phyloP scores from a whole-genome alignment of 2,113 vertebrate species.

The Nyctereutes procyonoides region DNA sequence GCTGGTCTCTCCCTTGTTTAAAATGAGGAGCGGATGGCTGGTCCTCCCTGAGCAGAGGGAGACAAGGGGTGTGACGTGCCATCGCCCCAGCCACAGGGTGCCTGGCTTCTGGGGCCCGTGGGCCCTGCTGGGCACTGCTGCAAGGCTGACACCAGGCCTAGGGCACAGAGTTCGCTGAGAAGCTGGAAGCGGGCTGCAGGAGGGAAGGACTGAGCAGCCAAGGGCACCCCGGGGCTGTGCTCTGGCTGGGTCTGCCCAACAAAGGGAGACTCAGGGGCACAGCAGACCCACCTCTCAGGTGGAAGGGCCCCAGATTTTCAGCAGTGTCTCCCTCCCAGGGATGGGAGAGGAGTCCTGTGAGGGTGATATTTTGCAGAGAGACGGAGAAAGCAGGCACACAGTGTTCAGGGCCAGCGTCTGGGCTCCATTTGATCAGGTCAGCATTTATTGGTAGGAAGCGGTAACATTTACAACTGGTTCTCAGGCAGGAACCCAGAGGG shows the following conservation, averaged over 20 bases:
- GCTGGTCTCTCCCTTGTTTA: slow-evolving; percentile 26
- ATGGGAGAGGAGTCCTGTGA: not conserved
- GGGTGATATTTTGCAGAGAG: slow-evolving; percentile 56
- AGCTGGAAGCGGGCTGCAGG: not conserved
- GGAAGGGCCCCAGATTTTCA: not conserved
- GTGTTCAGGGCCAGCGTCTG: slow-evolving; percentile 68
- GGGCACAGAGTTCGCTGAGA: not conserved
- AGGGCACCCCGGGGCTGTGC: not conserved
- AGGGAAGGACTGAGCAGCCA: not conserved
- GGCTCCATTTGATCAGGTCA: slow-evolving; percentile 82
- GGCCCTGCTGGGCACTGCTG: not conserved
- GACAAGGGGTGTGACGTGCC: not conserved
- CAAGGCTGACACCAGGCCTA: not conserved
- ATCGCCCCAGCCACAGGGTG: not conserved
- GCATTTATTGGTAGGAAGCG: slow-evolving; percentile 87
- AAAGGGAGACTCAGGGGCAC: slow-evolving; percentile 4
- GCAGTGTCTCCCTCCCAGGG: not conserved
- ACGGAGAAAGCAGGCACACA: slow-evolving; percentile 73
- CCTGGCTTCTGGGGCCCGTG: not conserved
- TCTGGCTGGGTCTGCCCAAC: not conserved
- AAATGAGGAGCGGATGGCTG: not conserved
- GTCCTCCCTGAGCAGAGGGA: not conserved
- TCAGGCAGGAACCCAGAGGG: slow-evolving; percentile 59
- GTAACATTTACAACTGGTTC: slow-evolving; percentile 86
- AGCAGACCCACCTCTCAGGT: not conserved